These are phyloP conservation scores for Phytoseiulus persimilis DNA, from an alignment of 2,888 invertebrate species.

Conservation along the genomic window DNA sequence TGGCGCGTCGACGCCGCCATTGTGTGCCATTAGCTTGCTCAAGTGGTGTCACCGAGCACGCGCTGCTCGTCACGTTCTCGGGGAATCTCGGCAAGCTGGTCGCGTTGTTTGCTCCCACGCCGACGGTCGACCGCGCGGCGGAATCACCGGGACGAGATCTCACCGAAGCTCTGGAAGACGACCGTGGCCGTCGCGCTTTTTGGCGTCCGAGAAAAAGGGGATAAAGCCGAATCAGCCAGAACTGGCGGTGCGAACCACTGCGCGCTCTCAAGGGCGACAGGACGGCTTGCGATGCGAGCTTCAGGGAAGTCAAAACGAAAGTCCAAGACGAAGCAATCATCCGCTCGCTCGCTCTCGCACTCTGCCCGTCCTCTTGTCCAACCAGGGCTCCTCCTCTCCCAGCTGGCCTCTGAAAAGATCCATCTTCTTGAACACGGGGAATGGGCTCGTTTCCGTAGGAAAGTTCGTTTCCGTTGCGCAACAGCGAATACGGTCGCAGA, in stretches of 20 bases:
- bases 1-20: neutral
- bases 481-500: neutral
- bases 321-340: neutral
- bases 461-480: neutral
- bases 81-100: neutral
- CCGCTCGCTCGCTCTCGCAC: neutral
- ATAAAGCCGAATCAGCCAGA: neutral
- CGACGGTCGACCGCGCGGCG: neutral
- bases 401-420: neutral
- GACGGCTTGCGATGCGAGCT: neutral
- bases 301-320: neutral
- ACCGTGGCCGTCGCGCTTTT: neutral
- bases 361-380: neutral
- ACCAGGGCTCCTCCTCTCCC: neutral
- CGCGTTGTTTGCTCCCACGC: neutral
- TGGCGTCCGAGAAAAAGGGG: neutral
- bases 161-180: neutral
- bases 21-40: neutral
- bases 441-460: too few species aligned
- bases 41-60: neutral
- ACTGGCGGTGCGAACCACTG: neutral
- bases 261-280: neutral
- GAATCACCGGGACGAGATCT: neutral
- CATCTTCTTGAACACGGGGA: neutral
- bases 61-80: neutral